phyloP scores from a whole-genome alignment of 2,888 invertebrate genomes.

The Epinotia ramella region DNA sequence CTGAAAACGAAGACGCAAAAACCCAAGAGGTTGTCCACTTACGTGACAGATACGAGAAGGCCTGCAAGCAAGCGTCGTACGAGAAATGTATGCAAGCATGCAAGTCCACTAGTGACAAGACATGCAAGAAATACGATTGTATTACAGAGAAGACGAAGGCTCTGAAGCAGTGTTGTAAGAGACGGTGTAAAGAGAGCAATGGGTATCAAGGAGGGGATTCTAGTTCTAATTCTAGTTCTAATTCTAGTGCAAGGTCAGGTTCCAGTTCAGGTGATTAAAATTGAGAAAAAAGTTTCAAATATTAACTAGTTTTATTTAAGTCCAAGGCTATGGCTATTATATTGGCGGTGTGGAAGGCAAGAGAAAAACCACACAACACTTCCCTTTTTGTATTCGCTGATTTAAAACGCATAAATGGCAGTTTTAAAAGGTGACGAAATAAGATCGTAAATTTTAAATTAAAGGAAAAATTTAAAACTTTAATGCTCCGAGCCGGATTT shows the following conservation, averaged over 20 bases:
- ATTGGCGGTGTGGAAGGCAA: too few relatives aligned
- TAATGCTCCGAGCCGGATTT: too few relatives aligned
- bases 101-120: background rate
- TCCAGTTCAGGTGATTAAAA: background rate
- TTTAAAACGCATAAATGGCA: too few relatives aligned
- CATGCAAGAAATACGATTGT: constrained; percentile 10
- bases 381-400: too few relatives aligned
- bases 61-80: background rate
- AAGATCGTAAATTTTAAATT: too few relatives aligned
- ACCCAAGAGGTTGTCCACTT: background rate
- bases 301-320: background rate
- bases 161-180: background rate
- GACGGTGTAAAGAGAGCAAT: background rate
- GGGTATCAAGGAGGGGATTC: background rate
- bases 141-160: background rate
- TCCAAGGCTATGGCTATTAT: too few relatives aligned
- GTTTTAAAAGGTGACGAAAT: too few relatives aligned
- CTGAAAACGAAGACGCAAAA: background rate
- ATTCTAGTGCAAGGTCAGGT: background rate
- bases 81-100: constrained; percentile 6
- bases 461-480: too few relatives aligned
- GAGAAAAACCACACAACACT: too few relatives aligned
- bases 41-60: constrained; percentile 16
- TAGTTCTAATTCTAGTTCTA: background rate
- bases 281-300: background rate